Base-by-base conservation (phyloP, 2,113 vertebrate genomes). In the Todiramphus chloris region DNA sequence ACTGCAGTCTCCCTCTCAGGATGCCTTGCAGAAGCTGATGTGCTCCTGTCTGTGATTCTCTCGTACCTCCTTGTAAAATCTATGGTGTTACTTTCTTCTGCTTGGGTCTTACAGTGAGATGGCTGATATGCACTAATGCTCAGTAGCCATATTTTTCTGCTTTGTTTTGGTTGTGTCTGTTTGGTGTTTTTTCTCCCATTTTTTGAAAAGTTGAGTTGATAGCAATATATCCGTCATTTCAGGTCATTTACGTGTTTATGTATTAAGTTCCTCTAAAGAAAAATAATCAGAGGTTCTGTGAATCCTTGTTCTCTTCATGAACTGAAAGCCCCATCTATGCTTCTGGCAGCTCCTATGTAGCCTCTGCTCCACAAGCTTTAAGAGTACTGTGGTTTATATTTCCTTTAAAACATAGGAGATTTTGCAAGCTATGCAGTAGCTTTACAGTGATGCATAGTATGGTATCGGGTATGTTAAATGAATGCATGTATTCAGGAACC, bases 381-480 rank as follows among this genome's bases (percentile, higher is more conserved):
- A 58, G 39, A 86, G 25, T 39, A 73, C 51, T 11, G 4, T 46
- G 27, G 30, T 58, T 94, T 69, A 25, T 66, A 41, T 94, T 96
- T 89, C 88, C 86, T 97, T 97, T 94, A 93, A 96, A 96, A 91
- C 43, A 62, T 62, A 60, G 74, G 93, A 79, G 67, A 78, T 64
- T 97, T 97, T 96, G 87, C 93, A 96, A 95, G 41, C 55, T 94
- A 18, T 53, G 74, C 6, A 31, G 79, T 93, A 89, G 83, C 72
- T 77, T 96, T 97, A 68, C n/a, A 63, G n/a, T 59, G 51, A 78
- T 93, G 79, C 75, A 76, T 74, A 56, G 67, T 95, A 69, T 93
- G n/a, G 41, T 88, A 44, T 86, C 59, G 56, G 64, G 67, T 78
- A 75, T 37, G 30, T 64, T 83, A 66, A 85, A 83, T 62, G 46